Conservation (phyloP, 2,888 invertebrate species). For the Diadegma fenestrale region DNA sequence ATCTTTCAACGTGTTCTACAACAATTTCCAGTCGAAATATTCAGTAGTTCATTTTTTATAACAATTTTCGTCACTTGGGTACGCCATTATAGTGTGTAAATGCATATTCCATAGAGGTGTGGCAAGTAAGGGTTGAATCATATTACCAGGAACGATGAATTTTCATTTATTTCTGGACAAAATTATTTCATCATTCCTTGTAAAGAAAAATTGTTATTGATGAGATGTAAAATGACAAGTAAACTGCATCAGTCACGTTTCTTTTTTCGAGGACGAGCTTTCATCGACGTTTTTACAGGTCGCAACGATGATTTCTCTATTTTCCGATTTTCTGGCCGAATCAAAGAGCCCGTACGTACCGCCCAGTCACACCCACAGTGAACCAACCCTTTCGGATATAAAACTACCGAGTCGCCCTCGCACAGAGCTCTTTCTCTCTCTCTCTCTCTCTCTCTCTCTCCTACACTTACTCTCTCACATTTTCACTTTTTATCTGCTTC, state of each 20-base stretch:
- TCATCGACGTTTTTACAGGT: neutral
- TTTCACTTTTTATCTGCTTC: conserved; percentile 42
- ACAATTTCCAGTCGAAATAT: too few relatives aligned
- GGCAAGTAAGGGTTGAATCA: neutral
- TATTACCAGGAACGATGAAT: neutral
- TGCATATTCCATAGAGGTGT: too few relatives aligned
- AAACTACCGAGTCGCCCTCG: conserved; percentile 34
- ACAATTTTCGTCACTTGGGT: too few relatives aligned
- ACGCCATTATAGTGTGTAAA: too few relatives aligned
- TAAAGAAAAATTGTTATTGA: neutral
- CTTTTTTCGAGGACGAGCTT: neutral
- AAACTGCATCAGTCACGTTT: neutral
- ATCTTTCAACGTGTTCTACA: too few relatives aligned
- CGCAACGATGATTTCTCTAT: conserved; percentile 10
- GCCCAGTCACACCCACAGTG: neutral
- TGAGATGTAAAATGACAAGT: neutral
- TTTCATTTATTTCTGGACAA: neutral
- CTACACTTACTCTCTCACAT: conserved; percentile 16
- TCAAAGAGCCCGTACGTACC: neutral
- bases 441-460: conserved; percentile 24
- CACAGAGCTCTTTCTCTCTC: conserved; percentile 8
- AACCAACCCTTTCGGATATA: conserved; percentile 43
- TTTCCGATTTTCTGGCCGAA: conserved; percentile 12
- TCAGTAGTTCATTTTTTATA: too few relatives aligned
- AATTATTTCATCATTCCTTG: neutral